phyloP scores from a whole-genome alignment of 1,140 invertebrate species.

The Artemia franciscana region DNA sequence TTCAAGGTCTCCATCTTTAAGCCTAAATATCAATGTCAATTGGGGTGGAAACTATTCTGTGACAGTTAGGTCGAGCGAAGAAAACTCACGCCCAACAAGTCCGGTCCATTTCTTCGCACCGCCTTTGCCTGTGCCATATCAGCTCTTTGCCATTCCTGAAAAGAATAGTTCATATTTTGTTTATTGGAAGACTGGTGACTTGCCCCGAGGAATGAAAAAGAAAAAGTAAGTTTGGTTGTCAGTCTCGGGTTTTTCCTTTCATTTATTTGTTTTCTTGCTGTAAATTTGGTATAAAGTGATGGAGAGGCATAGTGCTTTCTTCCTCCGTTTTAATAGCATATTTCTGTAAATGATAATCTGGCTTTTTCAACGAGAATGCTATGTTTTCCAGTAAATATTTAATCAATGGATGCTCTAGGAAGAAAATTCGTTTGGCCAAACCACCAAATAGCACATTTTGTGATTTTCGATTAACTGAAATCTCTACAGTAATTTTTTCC shows the following conservation, averaged over 20 bases:
- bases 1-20: conserved; percentile 13
- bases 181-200: conserved; percentile 28
- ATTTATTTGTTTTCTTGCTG: no score
- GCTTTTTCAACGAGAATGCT: no score
- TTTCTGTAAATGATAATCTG: no score
- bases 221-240: conserved; percentile 12
- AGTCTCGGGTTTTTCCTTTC: background rate
- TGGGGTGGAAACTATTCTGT: conserved; percentile 32
- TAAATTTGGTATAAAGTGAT: no score
- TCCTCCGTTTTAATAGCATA: no score
- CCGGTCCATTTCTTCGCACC: conserved; percentile 26
- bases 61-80: conserved; percentile 5
- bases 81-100: background rate
- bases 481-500: no score
- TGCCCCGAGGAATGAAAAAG: conserved; percentile 12
- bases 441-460: no score
- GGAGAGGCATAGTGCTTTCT: no score
- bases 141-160: conserved; percentile 29
- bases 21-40: conserved; percentile 25
- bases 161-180: conserved; percentile 32
- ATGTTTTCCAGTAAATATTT: no score
- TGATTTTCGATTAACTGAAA: no score
- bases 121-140: conserved; percentile 33
- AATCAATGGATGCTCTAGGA: no score
- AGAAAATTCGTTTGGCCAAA: no score